A percentile compares a stretch with the other conserved stretches of the same genome.
These are phyloP conservation scores for Xenopus borealis DNA, from an alignment of 2,113 vertebrate species.

Conservation along the genomic window DNA sequence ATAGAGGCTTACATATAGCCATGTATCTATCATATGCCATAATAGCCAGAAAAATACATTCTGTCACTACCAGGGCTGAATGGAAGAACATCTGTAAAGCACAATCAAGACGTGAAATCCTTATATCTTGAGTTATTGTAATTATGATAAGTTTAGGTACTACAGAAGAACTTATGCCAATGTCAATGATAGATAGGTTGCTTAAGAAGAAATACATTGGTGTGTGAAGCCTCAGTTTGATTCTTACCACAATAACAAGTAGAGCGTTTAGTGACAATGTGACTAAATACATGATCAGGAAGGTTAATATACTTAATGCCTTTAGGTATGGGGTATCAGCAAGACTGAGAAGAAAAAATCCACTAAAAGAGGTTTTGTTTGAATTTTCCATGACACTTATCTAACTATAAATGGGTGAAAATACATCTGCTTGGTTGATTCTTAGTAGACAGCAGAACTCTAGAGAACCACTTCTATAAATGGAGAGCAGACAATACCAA, in stretches of 20 bases:
- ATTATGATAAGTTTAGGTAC: conserved; percentile 50
- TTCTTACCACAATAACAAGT: conserved; percentile 46
- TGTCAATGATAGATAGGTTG: conserved; percentile 54
- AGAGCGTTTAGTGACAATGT: conserved; percentile 52
- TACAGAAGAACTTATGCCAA: conserved; percentile 53
- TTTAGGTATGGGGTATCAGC: too few species aligned
- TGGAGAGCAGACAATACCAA: too few species aligned
- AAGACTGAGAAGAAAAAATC: too few species aligned
- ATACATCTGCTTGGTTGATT: too few species aligned
- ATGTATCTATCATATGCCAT: neutral
- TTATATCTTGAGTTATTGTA: neutral
- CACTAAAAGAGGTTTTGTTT: too few species aligned
- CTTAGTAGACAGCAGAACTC: too few species aligned
- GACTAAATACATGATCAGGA: conserved; percentile 50
- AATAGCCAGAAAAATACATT: neutral
- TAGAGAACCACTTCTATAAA: too few species aligned
- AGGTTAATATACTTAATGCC: neutral
- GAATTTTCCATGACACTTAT: too few species aligned
- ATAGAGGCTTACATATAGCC: conserved; percentile 5
- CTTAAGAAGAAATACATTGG: conserved; percentile 59
- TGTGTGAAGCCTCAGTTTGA: conserved; percentile 35
- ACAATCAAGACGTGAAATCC: neutral
- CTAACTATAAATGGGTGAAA: too few species aligned
- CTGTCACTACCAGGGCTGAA: neutral
- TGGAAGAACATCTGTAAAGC: neutral